Conservation (phyloP, 2,113 vertebrate genomes). For the Castor canadensis region DNA sequence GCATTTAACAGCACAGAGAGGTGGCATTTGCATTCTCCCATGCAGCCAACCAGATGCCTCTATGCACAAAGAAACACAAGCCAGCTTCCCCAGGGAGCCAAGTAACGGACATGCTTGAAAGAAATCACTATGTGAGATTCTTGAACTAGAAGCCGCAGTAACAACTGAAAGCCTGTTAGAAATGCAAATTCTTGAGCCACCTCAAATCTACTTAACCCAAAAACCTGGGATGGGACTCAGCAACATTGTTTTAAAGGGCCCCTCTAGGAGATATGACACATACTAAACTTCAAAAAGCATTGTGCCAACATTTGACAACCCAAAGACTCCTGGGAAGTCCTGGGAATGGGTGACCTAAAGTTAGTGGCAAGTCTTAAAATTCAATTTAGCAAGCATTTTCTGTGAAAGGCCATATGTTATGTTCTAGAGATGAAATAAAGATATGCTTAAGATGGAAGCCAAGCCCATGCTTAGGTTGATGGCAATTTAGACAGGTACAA, state of each 20-base stretch:
- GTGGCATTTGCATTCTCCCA: background rate
- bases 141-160: background rate
- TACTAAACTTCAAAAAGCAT: background rate
- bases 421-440: background rate
- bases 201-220: background rate
- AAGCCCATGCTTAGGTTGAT: background rate
- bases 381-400: background rate
- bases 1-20: background rate
- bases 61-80: background rate
- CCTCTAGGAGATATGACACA: background rate
- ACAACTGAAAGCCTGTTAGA: background rate
- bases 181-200: constrained; percentile 19
- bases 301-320: background rate
- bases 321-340: background rate
- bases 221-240: background rate
- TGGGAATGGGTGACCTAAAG: background rate
- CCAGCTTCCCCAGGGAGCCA: constrained; percentile 37
- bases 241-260: background rate
- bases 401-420: background rate
- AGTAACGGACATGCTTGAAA: constrained; percentile 8
- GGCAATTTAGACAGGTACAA: background rate
- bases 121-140: constrained; percentile 43
- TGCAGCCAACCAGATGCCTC: constrained; percentile 53
- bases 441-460: background rate
- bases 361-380: background rate